phyloP scores from a whole-genome alignment of 2,888 invertebrate species.

The Gari tellinella region DNA sequence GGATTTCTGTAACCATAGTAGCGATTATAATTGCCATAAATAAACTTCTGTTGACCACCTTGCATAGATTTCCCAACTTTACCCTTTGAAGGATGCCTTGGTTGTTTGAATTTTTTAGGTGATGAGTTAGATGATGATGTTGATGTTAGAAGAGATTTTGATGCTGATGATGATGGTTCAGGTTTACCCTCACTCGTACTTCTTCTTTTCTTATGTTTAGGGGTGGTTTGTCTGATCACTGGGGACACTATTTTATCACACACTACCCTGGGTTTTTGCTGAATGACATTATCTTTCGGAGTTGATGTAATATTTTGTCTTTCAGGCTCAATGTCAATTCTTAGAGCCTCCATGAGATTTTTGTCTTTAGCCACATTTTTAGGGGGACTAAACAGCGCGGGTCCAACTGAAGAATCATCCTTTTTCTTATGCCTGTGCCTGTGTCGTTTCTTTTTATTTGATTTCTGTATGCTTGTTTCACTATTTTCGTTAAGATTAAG shows the following conservation, averaged over 20 bases:
- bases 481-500: slow-evolving; percentile 88
- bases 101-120: slow-evolving; percentile 57
- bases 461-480: slow-evolving; percentile 67
- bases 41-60: slow-evolving; percentile 88
- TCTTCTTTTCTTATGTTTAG: slow-evolving; percentile 70
- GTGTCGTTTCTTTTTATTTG: slow-evolving; percentile 64
- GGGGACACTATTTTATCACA: slow-evolving; percentile 78
- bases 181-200: slow-evolving; percentile 71
- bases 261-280: slow-evolving; percentile 34
- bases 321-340: slow-evolving; percentile 68
- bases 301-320: slow-evolving; percentile 16
- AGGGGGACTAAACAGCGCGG: slow-evolving; percentile 34
- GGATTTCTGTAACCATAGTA: slow-evolving; percentile 98
- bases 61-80: slow-evolving; percentile 43
- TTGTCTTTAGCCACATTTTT: slow-evolving; percentile 63
- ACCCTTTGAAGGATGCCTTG: slow-evolving; percentile 41
- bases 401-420: slow-evolving; percentile 39
- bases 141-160: slow-evolving; percentile 56
- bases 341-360: slow-evolving; percentile 71
- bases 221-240: slow-evolving; percentile 76
- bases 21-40: slow-evolving; percentile 98
- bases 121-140: slow-evolving; percentile 40
- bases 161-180: slow-evolving; percentile 50
- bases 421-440: slow-evolving; percentile 65
- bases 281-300: slow-evolving; percentile 37